phyloP scores from a whole-genome alignment of 2,113 vertebrate genomes.

The Isurus oxyrinchus region DNA sequence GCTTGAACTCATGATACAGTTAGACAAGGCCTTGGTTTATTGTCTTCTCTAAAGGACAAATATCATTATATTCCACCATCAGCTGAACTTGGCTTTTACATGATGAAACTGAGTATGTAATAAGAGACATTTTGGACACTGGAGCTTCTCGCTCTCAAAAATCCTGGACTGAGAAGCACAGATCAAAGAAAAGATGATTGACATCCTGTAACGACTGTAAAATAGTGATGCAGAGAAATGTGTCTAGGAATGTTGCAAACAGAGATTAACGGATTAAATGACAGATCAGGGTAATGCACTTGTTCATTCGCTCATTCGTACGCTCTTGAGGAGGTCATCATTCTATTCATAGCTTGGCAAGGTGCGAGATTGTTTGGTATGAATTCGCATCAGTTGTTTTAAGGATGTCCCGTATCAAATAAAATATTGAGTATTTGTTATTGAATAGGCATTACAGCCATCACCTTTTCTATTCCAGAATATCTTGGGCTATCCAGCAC shows the following conservation, averaged over 20 bases:
- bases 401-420: not conserved
- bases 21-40: not conserved
- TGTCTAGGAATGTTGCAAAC: not conserved
- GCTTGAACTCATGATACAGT: not conserved
- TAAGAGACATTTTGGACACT: not conserved
- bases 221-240: not conserved
- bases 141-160: not conserved
- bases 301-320: not conserved
- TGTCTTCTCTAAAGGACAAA: not conserved
- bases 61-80: not conserved
- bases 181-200: not conserved
- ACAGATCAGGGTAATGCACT: not conserved
- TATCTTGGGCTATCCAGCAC: not conserved
- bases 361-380: not conserved
- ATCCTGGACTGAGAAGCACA: not conserved
- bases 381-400: not conserved
- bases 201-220: not conserved
- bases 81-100: not conserved
- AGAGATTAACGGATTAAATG: not conserved
- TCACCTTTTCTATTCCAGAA: not conserved
- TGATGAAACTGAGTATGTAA: not conserved
- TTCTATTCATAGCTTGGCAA: not conserved
- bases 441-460: not conserved
- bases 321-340: not conserved
- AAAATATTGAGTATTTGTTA: not conserved